Conservation (phyloP, 2,888 invertebrate species). For the Andrena dorsata region DNA sequence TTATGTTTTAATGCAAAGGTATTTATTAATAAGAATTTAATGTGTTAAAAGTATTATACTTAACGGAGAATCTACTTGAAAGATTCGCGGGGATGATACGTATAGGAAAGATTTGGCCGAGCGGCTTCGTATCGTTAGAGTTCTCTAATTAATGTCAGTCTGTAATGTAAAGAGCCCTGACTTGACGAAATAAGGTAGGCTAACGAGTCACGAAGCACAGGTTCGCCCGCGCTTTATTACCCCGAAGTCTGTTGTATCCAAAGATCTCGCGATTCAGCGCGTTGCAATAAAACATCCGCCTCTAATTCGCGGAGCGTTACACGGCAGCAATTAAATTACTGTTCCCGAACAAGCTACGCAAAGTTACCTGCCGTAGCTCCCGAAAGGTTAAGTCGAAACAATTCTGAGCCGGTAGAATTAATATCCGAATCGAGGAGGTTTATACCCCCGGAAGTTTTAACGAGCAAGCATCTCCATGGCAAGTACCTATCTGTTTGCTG, state of each 20-base stretch:
- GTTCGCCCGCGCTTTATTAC: neutral
- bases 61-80: neutral
- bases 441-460: neutral
- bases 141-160: conserved; percentile 1
- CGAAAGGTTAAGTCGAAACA: conserved; percentile 27
- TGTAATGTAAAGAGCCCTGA: neutral
- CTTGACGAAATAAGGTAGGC: neutral
- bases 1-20: too few relatives aligned
- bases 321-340: conserved; percentile 10
- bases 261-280: neutral
- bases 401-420: conserved; percentile 10
- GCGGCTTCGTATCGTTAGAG: neutral
- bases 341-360: conserved; percentile 7
- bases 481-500: neutral
- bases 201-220: neutral
- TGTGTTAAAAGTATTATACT: too few relatives aligned
- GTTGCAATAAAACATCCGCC: conserved; percentile 4
- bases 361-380: conserved; percentile 1
- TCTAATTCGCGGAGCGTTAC: neutral
- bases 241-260: neutral
- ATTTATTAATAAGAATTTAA: too few relatives aligned
- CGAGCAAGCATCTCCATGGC: neutral
- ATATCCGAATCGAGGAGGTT: conserved; percentile 9
- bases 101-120: neutral
- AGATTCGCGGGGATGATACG: neutral